A percentile compares a stretch with the other conserved stretches of the same genome.
phyloP scores from a whole-genome alignment of 2,113 vertebrate genomes.

The Dunckerocampus dactyliophorus region DNA sequence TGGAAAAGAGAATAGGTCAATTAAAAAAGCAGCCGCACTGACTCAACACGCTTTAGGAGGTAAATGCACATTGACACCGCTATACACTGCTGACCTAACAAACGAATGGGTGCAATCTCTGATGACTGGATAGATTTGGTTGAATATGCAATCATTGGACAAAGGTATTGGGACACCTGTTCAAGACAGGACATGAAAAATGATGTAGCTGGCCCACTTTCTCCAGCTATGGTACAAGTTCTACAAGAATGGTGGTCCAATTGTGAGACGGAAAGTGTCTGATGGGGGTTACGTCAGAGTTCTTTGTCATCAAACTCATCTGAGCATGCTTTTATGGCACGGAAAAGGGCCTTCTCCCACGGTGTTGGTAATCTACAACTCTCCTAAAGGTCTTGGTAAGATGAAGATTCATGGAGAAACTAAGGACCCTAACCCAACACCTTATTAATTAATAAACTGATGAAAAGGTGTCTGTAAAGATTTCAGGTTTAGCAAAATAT shows the following conservation, averaged over 20 bases:
- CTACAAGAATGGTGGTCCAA: no score
- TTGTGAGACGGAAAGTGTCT: no score
- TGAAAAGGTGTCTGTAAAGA: not conserved
- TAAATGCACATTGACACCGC: not conserved
- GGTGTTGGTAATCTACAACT: no score
- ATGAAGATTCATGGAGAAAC: no score
- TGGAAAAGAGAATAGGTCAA: constrained; percentile 7
- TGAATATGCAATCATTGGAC: not conserved
- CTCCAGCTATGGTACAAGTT: no score
- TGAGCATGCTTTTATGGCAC: not conserved
- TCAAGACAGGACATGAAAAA: not conserved
- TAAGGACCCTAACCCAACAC: not conserved
- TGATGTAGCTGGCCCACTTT: no score
- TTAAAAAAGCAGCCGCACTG: not conserved
- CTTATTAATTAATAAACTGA: not conserved
- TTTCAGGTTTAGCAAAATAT: not conserved
- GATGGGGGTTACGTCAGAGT: not conserved
- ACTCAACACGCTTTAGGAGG: not conserved
- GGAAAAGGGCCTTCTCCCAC: not conserved
- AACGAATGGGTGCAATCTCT: not conserved
- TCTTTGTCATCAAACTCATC: not conserved
- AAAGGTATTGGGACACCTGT: not conserved
- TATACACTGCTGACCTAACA: not conserved
- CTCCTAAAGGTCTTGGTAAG: no score
- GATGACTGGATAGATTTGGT: not conserved